These are phyloP conservation scores for Cheumatopsyche charites DNA, from an alignment of 1,140 invertebrate species.

Conservation along the genomic window DNA sequence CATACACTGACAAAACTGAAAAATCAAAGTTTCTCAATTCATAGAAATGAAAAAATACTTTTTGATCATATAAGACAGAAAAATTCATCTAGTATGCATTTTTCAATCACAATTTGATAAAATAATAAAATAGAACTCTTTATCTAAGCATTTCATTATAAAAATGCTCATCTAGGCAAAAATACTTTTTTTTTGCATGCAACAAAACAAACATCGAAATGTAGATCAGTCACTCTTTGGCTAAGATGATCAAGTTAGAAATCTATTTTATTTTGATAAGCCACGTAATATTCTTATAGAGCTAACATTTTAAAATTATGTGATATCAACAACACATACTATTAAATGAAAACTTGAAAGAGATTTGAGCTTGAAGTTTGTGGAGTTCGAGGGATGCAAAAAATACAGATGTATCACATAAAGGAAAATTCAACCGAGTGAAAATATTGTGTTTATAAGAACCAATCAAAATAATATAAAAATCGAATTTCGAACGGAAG, in stretches of 20 bases:
- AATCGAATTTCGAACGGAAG: not conserved
- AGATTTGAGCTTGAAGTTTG: slow-evolving; percentile 47
- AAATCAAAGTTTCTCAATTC: not conserved
- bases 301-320: slow-evolving; percentile 7
- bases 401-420: not conserved
- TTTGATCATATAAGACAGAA: no score
- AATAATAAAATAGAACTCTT: no score
- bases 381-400: slow-evolving; percentile 30
- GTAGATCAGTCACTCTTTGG: slow-evolving; percentile 25
- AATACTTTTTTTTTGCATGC: no score
- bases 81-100: no score
- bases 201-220: not conserved
- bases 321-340: not conserved
- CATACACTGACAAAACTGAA: not conserved
- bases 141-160: no score
- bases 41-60: no score
- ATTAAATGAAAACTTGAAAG: slow-evolving; percentile 29
- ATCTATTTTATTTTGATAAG: not conserved
- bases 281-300: not conserved
- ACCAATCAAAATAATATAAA: not conserved
- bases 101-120: no score
- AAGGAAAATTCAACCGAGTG: not conserved
- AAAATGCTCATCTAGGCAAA: no score
- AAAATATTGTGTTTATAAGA: not conserved
- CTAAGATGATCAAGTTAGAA: not conserved